Evolutionary conservation across 2,113 vertebrate species (phyloP).

Genomic region (Scartelaos histophorus): DNA sequence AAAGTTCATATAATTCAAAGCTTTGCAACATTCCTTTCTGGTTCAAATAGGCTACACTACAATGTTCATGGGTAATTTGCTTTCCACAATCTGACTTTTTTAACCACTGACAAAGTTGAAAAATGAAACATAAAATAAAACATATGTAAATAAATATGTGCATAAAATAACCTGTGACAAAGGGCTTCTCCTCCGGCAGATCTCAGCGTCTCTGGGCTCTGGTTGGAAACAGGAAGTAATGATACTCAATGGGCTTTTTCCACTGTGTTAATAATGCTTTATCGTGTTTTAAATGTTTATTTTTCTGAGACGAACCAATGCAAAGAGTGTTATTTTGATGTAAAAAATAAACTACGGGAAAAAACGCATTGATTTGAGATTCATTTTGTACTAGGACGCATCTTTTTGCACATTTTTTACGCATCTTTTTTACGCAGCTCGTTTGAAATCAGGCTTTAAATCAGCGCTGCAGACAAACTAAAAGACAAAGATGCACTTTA

Average conservation of each 20-base stretch:
- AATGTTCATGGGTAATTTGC: background rate
- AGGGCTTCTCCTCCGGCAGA: background rate
- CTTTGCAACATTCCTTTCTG: no score
- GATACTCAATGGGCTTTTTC: background rate
- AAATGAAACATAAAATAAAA: background rate
- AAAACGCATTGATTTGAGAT: conserved; percentile 7
- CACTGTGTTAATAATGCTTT: conserved; percentile 3
- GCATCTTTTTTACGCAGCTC: no score
- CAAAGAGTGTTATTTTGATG: conserved; percentile 10
- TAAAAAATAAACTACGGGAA: conserved; percentile 1
- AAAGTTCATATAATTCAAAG: no score
- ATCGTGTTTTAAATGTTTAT: background rate
- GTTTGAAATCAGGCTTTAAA: conserved; percentile 3
- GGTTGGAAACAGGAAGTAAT: background rate
- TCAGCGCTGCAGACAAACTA: background rate
- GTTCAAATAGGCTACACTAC: no score
- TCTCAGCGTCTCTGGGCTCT: background rate
- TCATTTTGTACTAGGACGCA: background rate
- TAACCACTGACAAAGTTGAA: background rate
- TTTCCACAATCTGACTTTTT: background rate
- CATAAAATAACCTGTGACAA: background rate
- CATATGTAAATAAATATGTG: background rate
- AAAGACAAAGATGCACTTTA: conserved; percentile 6
- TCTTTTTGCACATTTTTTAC: background rate
- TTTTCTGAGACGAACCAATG: conserved; percentile 2